These are phyloP conservation scores for Brienomyrus brachyistius DNA, from an alignment of 2,113 vertebrate species.

Conservation along the genomic window DNA sequence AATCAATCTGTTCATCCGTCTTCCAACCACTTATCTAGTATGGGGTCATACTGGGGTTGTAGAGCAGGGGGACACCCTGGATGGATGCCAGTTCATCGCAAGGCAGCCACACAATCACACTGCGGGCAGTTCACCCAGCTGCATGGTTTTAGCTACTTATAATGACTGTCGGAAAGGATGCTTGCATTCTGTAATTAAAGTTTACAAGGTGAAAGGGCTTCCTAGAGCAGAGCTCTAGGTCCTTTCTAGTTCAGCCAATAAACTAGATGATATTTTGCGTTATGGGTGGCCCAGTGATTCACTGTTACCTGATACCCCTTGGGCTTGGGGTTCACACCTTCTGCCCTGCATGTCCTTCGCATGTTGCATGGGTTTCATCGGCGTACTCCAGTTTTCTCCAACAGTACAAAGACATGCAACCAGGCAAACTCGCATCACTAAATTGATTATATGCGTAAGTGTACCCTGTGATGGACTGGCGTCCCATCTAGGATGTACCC, in stretches of 20 bases:
- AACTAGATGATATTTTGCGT: not conserved
- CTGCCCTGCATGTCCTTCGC: not conserved
- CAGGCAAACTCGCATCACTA: not conserved
- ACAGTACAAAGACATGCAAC: not conserved
- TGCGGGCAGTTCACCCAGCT: not conserved
- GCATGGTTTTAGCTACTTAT: not conserved
- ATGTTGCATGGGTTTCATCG: not conserved
- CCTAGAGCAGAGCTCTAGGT: not conserved
- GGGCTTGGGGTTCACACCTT: not conserved
- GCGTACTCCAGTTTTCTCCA: not conserved
- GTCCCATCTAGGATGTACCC: not conserved
- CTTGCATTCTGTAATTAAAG: not conserved
- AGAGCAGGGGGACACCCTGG: not conserved
- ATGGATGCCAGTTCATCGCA: not conserved
- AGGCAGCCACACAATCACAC: not conserved
- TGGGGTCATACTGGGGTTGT: not conserved
- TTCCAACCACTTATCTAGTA: not conserved
- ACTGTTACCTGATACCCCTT: not conserved
- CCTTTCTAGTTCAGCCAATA: not conserved
- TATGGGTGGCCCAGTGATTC: not conserved
- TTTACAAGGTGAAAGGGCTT: not conserved
- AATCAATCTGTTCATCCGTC: not conserved
- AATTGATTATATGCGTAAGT: not conserved
- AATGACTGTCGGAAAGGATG: not conserved
- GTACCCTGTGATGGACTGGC: not conserved